Conservation (phyloP, 2,888 invertebrate species). For the Acanthoscelides obtectus region DNA sequence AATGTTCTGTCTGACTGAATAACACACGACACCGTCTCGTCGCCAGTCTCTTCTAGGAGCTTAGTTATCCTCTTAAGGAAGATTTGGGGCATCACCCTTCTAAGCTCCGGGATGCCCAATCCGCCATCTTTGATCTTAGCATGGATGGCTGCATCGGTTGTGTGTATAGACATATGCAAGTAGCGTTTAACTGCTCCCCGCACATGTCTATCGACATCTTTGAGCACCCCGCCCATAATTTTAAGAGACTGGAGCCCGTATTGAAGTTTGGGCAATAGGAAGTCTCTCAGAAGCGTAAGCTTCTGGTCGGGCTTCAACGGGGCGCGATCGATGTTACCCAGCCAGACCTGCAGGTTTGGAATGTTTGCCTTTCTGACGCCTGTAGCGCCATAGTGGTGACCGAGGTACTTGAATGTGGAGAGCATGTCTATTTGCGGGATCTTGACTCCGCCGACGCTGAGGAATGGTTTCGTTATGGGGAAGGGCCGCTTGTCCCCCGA, state of each 20-base stretch:
- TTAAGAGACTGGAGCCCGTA: conserved; percentile 38
- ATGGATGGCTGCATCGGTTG: conserved; percentile 32
- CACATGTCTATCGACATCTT: conserved; percentile 11
- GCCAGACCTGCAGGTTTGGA: conserved; percentile 20
- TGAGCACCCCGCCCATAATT: conserved; percentile 13
- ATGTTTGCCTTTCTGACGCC: conserved; percentile 17
- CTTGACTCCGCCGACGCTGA: not conserved
- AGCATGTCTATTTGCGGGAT: conserved; percentile 7
- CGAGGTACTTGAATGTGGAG: conserved; percentile 20
- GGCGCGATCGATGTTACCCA: conserved; percentile 30
- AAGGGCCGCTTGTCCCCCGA: not conserved
- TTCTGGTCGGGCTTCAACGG: conserved; percentile 44
- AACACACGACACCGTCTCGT: conserved; percentile 7
- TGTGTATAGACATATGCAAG: conserved; percentile 51
- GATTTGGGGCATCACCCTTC: conserved; percentile 3
- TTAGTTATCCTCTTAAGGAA: conserved; percentile 12
- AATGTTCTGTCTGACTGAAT: conserved; percentile 7
- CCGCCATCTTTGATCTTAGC: conserved; percentile 27
- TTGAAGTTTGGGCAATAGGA: conserved; percentile 36
- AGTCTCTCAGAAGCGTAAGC: conserved; percentile 30
- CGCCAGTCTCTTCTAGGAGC: conserved; percentile 7
- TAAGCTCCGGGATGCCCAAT: conserved; percentile 26
- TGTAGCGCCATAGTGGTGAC: conserved; percentile 14
- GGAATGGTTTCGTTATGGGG: not conserved
- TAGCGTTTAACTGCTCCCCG: conserved; percentile 24